These are phyloP conservation scores for Atrina japonica DNA, from an alignment of 2,888 invertebrate species.

Conservation along the genomic window DNA sequence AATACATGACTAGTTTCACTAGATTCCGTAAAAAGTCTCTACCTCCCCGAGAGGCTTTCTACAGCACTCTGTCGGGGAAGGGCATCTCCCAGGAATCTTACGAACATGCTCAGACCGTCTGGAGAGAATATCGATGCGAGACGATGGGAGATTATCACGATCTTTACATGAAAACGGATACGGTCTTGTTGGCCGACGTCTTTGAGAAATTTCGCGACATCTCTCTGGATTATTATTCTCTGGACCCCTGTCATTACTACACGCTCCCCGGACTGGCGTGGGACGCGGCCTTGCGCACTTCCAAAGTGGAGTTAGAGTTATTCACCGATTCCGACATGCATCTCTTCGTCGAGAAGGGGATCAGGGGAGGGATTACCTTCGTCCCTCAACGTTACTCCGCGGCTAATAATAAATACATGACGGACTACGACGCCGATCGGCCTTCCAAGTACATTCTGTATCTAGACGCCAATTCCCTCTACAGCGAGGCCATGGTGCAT, in stretches of 20 bases:
- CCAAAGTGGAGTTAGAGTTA: slow-evolving; percentile 61
- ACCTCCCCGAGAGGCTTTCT: too few relatives aligned
- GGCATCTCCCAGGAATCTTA: slow-evolving; percentile 52
- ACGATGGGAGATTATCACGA: slow-evolving; percentile 35
- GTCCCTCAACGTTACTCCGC: slow-evolving; percentile 61
- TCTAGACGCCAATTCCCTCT: slow-evolving; percentile 41
- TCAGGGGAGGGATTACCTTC: too few relatives aligned
- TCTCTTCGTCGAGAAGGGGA: too few relatives aligned
- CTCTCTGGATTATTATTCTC: too few relatives aligned
- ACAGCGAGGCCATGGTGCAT: slow-evolving; percentile 55
- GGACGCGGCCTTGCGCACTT: slow-evolving; percentile 67
- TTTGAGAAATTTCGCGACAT: too few relatives aligned
- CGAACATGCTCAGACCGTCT: slow-evolving; percentile 52
- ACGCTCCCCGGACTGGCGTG: slow-evolving; percentile 71
- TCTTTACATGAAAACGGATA: slow-evolving; percentile 37
- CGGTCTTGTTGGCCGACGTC: too few relatives aligned
- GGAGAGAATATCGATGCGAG: slow-evolving; percentile 6
- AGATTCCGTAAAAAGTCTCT: slow-evolving; percentile 47
- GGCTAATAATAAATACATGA: slow-evolving; percentile 26
- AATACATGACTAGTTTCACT: slow-evolving; percentile 60
- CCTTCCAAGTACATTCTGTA: too few relatives aligned
- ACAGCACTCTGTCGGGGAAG: too few relatives aligned
- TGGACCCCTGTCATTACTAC: slow-evolving; percentile 68
- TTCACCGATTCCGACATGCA: too few relatives aligned
- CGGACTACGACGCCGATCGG: too few relatives aligned